Evolutionary conservation across 2,888 invertebrate species (phyloP).

Genomic region (Pseudeuparius sepicola): DNA sequence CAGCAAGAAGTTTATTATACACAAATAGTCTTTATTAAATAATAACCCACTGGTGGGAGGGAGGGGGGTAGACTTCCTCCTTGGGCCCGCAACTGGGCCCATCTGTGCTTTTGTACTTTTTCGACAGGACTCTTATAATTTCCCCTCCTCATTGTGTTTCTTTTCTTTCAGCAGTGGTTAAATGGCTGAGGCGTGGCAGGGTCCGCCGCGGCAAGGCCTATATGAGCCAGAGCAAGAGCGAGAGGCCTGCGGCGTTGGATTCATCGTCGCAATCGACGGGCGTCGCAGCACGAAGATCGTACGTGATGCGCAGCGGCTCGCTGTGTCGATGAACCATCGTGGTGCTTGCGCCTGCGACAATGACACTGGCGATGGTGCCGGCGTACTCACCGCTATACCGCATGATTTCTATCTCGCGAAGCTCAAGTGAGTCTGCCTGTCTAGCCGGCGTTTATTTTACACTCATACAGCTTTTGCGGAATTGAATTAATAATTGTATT

Average conservation of each 20-base stretch:
- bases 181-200: slow-evolving; percentile 55
- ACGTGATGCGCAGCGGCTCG: slow-evolving; percentile 88
- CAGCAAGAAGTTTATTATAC: too few species aligned
- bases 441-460: too few species aligned
- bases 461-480: background rate
- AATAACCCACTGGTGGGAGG: too few species aligned
- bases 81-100: too few species aligned
- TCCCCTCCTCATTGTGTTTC: too few species aligned
- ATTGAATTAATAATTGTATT: background rate
- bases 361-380: slow-evolving; percentile 98
- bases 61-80: too few species aligned
- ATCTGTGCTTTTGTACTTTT: too few species aligned
- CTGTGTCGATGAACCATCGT: slow-evolving; percentile 97
- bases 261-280: slow-evolving; percentile 97
- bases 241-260: slow-evolving; percentile 98
- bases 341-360: slow-evolving; percentile 99
- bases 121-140: too few species aligned
- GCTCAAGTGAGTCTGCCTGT: slow-evolving; percentile 52
- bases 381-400: slow-evolving; percentile 93
- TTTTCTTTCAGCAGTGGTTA: too few species aligned
- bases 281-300: slow-evolving; percentile 90
- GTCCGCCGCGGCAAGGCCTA: slow-evolving; percentile 80
- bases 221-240: slow-evolving; percentile 94
- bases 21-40: too few species aligned
- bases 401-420: slow-evolving; percentile 83